Evolutionary conservation across 2,113 vertebrate genomes (phyloP), one percentile per base, ranked within the genome.

Genomic region (Sigmodon hispidus): DNA sequence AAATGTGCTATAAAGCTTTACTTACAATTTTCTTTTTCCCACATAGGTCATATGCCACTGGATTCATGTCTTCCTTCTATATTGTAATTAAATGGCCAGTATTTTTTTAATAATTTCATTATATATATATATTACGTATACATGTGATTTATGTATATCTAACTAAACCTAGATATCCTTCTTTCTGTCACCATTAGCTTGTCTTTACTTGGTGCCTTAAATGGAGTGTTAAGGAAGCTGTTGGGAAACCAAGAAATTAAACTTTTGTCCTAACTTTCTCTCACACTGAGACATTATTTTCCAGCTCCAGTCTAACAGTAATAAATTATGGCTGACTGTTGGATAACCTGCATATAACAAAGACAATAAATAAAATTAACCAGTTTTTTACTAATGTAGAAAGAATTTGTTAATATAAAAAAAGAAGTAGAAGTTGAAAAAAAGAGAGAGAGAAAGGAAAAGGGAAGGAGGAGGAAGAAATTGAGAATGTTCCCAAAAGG

Each of bases 161-260:
- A 63, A 26, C 61, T 22, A 61, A 26, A 9, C 24, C 24, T 26
- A 3, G 22, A 10, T 63, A 63, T 67, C 15, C 29, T 26, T 31
- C 50, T 43, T 1, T 69, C 9, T 26, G 15, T 72, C n/a, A 57
- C 9, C n/a, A 45, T 19, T 45, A 45, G 16, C 8, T 61, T 45
- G 6, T 43, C 69, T 77, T 77, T 61, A 13, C 0, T 89, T 75
- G n/a, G 1, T 34, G 26, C 10, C 1, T 69, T 69, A 45, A 5
- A 4, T 50, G 12, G 3, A 2, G 7, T 48, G 7, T 21, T 1
- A 70, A 19, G 45, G 8, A 34, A 3, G 0, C 29, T 36, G 22
- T 16, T 89, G 29, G 11, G 21, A 63, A 59, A 11, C 1, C 17
- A 24, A 59, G 19, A 34, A 17, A 12, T 43, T 57, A 19, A 36